Evolutionary conservation across 2,113 vertebrate species (phyloP), one percentile per base, ranked within the genome.

Genomic region (Siniperca knerii): DNA sequence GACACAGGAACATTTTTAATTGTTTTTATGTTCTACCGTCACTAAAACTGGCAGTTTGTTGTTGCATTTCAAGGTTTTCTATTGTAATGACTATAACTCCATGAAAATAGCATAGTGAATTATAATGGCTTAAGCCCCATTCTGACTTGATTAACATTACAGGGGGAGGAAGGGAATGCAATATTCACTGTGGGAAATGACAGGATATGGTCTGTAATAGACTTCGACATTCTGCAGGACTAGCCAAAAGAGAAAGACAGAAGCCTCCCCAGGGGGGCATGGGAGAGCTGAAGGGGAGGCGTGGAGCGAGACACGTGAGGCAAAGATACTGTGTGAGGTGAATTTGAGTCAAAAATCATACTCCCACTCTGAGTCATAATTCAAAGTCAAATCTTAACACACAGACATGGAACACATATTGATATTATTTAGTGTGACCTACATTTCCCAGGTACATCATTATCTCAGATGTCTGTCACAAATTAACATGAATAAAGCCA

Each of bases 21-120:
- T 29, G 67, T n/a, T 68, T 29, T 64, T 11, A 75, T 75, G 15
- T 25, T 25, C 16, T 6, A 6, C 9, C 15, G 0, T 6, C 40
- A 58, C 13, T 65, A 42, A 55, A 79, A 18, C 12, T 57, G 69
- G 69, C 52, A 77, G 48, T 78, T 35, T 40, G 70, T 46, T 66
- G 69, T 75, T 65, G 78, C 8, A 35, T 0, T 46, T 66, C 60
- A 83, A 81, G 46, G 65, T 58, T 79, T 64, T 58, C 61, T 44
- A 20, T 7, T 57, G 64, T 21, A 55, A 48, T 4, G 35, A 71
- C 48, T 44, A 8, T 3, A 77, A 40, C 40, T 16, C 8, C n/a
- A 11, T 50, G 7, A 7, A 68, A 61, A 60, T 1, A 23, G 5
- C 23, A 61, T 15, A 69, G 33, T 44, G 4, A 70, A 75, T 68